phyloP scores from a whole-genome alignment of 2,888 invertebrate species.

The Leucophenga maculata region DNA sequence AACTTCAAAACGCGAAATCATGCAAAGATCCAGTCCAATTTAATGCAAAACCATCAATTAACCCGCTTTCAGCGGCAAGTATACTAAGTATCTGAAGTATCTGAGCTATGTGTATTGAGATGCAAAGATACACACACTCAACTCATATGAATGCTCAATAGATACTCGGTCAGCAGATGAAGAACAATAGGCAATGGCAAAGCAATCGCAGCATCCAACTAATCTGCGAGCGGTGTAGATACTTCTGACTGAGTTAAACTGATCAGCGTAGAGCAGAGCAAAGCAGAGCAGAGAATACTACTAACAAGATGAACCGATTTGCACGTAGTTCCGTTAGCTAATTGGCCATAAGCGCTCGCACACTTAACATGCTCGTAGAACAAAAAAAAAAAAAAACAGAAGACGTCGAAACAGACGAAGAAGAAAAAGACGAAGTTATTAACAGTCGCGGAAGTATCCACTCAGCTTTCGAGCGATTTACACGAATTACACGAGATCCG shows the following conservation, averaged over 20 bases:
- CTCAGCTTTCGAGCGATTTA: not conserved
- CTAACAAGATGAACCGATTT: slow-evolving; percentile 59
- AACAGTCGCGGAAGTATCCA: slow-evolving; percentile 25
- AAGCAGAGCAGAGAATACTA: too few relatives aligned
- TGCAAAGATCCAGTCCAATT: slow-evolving; percentile 58
- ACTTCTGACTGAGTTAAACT: not conserved
- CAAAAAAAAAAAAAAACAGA: not conserved
- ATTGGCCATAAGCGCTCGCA: slow-evolving; percentile 48
- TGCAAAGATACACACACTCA: slow-evolving; percentile 46
- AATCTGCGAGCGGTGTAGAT: slow-evolving; percentile 1
- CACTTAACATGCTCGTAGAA: slow-evolving; percentile 13
- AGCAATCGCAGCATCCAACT: slow-evolving; percentile 38
- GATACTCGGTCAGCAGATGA: not conserved
- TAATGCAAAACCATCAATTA: slow-evolving; percentile 66
- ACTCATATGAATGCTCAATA: not conserved
- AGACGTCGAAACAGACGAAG: not conserved
- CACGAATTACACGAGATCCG: not conserved
- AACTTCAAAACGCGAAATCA: slow-evolving; percentile 47
- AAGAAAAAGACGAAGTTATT: slow-evolving; percentile 29
- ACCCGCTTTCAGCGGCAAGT: slow-evolving; percentile 52
- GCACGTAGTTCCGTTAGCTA: slow-evolving; percentile 64
- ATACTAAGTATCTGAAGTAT: not conserved
- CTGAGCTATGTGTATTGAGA: slow-evolving; percentile 9
- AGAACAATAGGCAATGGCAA: slow-evolving; percentile 17
- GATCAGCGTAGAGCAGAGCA: slow-evolving; percentile 17